These are phyloP conservation scores for Apis laboriosa DNA, from an alignment of 1,140 invertebrate species.

Conservation along the genomic window DNA sequence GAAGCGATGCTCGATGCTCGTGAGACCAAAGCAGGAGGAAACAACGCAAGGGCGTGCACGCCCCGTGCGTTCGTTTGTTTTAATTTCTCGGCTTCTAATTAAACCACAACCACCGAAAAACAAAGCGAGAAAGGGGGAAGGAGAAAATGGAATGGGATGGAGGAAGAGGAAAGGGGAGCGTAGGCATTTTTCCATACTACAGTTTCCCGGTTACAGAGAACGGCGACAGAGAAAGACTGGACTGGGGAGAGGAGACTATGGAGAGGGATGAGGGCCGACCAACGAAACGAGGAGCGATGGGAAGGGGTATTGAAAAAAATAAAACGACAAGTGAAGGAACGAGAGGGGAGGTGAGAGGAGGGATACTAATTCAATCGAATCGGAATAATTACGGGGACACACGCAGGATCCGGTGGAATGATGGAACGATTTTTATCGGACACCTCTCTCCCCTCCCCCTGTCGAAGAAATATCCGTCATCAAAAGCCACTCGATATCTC, in stretches of 20 bases:
- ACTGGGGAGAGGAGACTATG: background rate
- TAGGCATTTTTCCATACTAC: conserved; percentile 37
- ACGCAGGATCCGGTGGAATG: background rate
- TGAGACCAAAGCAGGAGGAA: background rate
- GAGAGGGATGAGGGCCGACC: background rate
- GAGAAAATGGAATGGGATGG: background rate
- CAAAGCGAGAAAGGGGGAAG: background rate
- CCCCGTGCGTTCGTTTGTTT: conserved; percentile 58
- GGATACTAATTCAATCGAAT: conserved; percentile 39
- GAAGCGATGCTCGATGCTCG: conserved; percentile 8
- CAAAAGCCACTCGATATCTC: conserved; percentile 44
- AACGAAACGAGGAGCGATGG: background rate
- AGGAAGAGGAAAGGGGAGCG: background rate
- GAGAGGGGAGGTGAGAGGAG: background rate
- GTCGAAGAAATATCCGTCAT: conserved; percentile 35
- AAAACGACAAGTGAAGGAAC: background rate
- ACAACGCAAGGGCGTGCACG: conserved; percentile 8
- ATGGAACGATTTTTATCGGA: conserved; percentile 21
- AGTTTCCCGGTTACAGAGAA: background rate
- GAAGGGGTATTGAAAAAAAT: background rate
- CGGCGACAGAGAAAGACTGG: background rate
- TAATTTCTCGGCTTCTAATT: conserved; percentile 68
- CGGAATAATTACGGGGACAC: conserved; percentile 45
- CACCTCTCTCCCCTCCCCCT: background rate
- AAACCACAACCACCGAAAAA: conserved; percentile 56